phyloP scores from a whole-genome alignment of 2,888 invertebrate species.

The Drosophila setosimentum region DNA sequence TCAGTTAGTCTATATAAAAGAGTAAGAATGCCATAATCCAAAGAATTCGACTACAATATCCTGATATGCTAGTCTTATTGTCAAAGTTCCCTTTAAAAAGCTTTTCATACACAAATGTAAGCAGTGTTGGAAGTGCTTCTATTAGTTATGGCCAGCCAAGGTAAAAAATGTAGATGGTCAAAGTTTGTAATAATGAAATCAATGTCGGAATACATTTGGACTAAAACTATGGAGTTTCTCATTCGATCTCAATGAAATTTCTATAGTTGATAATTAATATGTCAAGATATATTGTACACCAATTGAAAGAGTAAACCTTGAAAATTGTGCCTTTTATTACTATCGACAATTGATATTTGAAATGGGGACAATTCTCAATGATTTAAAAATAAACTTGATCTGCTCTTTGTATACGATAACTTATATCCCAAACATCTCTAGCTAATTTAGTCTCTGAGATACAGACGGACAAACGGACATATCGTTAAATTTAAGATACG shows the following conservation, averaged over 20 bases:
- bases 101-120: too few relatives aligned
- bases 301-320: neutral
- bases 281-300: neutral
- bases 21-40: too few relatives aligned
- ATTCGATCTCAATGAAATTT: neutral
- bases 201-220: neutral
- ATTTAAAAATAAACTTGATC: neutral
- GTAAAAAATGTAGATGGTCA: neutral
- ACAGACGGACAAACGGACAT: neutral
- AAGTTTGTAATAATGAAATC: rapidly evolving
- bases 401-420: neutral
- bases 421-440: rapidly evolving
- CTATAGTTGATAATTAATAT: neutral
- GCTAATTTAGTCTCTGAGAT: neutral
- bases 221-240: neutral
- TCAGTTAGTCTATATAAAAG: too few relatives aligned
- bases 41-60: too few relatives aligned
- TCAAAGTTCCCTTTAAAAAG: too few relatives aligned
- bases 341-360: neutral
- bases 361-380: neutral
- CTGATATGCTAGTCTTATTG: too few relatives aligned
- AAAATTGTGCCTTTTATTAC: neutral
- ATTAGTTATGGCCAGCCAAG: too few relatives aligned
- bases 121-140: neutral
- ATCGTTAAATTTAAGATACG: neutral